These are phyloP conservation scores for Drosophila seclusa DNA, from an alignment of 2,888 invertebrate species.

Conservation along the genomic window DNA sequence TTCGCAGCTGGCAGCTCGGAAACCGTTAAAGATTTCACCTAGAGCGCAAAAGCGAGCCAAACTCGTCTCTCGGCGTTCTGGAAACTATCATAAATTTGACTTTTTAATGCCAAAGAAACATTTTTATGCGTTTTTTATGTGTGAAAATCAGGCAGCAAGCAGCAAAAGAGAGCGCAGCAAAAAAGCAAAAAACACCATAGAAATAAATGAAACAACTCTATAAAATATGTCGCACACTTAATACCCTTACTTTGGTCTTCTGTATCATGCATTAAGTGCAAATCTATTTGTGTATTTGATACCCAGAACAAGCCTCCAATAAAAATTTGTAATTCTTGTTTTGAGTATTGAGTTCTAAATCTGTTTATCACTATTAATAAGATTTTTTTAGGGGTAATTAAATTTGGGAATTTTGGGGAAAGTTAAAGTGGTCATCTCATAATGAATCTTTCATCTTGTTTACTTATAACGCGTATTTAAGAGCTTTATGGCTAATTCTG, in stretches of 20 bases:
- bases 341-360: neutral
- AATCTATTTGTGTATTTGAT: neutral
- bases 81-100: conserved; percentile 72
- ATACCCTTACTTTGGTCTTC: conserved; percentile 8
- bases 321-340: neutral
- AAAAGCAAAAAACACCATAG: conserved; percentile 44
- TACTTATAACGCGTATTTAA: too few species aligned
- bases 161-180: conserved; percentile 43
- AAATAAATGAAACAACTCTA: conserved; percentile 42
- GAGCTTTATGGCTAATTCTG: neutral
- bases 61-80: conserved; percentile 39
- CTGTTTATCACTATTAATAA: neutral
- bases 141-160: conserved; percentile 71
- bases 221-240: neutral
- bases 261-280: neutral
- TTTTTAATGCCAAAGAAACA: conserved; percentile 76
- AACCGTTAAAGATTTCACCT: conserved; percentile 71
- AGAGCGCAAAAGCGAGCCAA: conserved; percentile 52
- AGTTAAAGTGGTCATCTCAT: neutral
- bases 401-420: neutral
- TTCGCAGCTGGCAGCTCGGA: conserved; percentile 11
- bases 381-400: neutral
- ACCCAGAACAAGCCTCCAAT: neutral
- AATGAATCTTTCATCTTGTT: neutral
- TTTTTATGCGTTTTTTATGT: conserved; percentile 73